Evolutionary conservation across 2,113 vertebrate species (phyloP).

Genomic region (cattle (Bos taurus)): DNA sequence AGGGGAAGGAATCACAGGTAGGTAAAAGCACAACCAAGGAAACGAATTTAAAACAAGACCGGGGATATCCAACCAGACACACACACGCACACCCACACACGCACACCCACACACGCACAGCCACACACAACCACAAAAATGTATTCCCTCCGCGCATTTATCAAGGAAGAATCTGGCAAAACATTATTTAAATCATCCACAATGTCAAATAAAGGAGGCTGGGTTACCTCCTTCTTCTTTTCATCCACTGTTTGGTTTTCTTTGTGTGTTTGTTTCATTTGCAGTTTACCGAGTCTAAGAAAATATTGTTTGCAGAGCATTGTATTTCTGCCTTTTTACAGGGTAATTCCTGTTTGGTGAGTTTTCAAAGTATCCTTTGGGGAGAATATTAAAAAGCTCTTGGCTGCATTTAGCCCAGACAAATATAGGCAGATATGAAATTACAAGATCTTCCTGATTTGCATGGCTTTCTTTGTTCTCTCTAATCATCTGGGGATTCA

Average conservation of each 20-base stretch:
- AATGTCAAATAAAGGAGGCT: constrained; percentile 33
- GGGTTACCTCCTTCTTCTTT: not conserved
- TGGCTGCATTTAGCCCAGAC: constrained; percentile 46
- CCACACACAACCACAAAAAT: not conserved
- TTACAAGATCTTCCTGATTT: constrained; percentile 57
- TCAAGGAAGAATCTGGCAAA: not conserved
- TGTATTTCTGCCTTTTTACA: not conserved
- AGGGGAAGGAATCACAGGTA: rapidly evolving
- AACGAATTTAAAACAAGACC: not conserved
- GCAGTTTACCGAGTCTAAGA: not conserved
- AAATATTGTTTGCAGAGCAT: constrained; percentile 22
- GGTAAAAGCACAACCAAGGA: not conserved
- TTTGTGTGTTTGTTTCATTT: constrained; percentile 44
- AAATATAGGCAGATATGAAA: constrained; percentile 64
- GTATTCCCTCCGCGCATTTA: not conserved
- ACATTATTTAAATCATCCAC: not conserved
- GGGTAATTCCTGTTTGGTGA: constrained; percentile 56
- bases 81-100: not conserved
- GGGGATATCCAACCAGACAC: not conserved
- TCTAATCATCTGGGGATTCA: constrained; percentile 42
- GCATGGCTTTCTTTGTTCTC: constrained; percentile 58
- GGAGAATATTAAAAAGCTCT: constrained; percentile 65
- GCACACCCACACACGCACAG: no score
- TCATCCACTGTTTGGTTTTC: not conserved
- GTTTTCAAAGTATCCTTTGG: constrained; percentile 59